phyloP scores from a whole-genome alignment of 1,140 invertebrate genomes.

The Nebria ingens region DNA sequence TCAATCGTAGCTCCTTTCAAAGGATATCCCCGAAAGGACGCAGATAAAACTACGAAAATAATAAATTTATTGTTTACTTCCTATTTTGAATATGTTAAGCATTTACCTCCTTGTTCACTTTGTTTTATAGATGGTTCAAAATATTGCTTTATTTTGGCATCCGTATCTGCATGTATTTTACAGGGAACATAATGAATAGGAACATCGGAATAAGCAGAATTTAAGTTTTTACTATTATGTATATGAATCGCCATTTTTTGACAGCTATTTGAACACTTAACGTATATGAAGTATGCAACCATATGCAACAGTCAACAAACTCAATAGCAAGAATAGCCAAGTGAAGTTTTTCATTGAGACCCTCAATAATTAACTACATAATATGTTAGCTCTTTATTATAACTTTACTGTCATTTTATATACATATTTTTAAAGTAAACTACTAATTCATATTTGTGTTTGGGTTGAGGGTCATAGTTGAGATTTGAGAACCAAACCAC shows the following conservation, averaged over 20 bases:
- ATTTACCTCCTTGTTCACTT: constrained; percentile 33
- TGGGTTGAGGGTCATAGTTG: no score
- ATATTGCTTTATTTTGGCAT: constrained; percentile 56
- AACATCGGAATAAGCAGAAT: constrained; percentile 28
- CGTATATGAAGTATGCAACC: background rate
- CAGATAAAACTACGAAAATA: constrained; percentile 35
- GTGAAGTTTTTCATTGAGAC: no score
- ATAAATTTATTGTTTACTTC: no score
- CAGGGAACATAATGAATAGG: constrained; percentile 62
- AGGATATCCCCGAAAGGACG: constrained; percentile 55
- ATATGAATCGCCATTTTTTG: constrained; percentile 39
- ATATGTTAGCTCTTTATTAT: no score
- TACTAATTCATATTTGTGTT: no score
- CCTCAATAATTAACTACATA: no score
- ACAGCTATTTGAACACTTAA: background rate
- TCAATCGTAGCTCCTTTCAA: constrained; percentile 50
- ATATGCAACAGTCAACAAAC: no score
- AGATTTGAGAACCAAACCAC: no score
- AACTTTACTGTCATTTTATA: no score
- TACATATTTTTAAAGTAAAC: no score
- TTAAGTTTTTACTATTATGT: constrained; percentile 38
- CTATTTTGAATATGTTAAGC: constrained; percentile 14
- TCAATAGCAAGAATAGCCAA: no score
- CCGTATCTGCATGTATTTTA: constrained; percentile 56
- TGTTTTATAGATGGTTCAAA: constrained; percentile 52